Evolutionary conservation across 1,140 invertebrate genomes (phyloP).

Genomic region (Conus ventricosus): DNA sequence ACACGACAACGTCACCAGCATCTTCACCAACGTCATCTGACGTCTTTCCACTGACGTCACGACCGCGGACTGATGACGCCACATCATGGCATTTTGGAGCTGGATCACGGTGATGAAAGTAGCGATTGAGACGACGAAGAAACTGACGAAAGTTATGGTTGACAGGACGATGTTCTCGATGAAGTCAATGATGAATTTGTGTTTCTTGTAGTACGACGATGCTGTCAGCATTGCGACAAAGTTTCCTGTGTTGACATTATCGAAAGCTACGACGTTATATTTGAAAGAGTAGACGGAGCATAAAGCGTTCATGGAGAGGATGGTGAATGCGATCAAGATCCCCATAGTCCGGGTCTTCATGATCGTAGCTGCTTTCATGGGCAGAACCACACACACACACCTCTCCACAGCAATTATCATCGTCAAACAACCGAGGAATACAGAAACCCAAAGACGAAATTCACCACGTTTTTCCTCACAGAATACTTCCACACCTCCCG

Average conservation of each 20-base stretch:
- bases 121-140: constrained; percentile 11
- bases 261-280: background rate
- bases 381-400: background rate
- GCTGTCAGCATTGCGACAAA: background rate
- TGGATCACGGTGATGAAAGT: constrained; percentile 2
- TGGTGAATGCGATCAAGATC: background rate
- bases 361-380: constrained; percentile 9
- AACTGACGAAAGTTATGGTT: constrained; percentile 16
- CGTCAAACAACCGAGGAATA: constrained; percentile 5
- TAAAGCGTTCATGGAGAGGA: background rate
- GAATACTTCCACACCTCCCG: constrained; percentile 16
- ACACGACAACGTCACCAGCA: constrained; percentile 20
- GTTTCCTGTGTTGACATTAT: background rate
- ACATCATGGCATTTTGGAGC: background rate
- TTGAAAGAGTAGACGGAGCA: constrained; percentile 13
- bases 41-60: constrained; percentile 2
- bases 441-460: constrained; percentile 16
- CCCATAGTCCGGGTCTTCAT: background rate
- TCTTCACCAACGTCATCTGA: constrained; percentile 28
- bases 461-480: constrained; percentile 6
- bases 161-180: constrained; percentile 21
- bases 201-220: background rate
- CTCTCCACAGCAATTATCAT: constrained; percentile 20
- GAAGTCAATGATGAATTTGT: constrained; percentile 7
- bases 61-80: background rate